Conservation (phyloP, 2,888 invertebrate species). For the Drosophila robusta region DNA sequence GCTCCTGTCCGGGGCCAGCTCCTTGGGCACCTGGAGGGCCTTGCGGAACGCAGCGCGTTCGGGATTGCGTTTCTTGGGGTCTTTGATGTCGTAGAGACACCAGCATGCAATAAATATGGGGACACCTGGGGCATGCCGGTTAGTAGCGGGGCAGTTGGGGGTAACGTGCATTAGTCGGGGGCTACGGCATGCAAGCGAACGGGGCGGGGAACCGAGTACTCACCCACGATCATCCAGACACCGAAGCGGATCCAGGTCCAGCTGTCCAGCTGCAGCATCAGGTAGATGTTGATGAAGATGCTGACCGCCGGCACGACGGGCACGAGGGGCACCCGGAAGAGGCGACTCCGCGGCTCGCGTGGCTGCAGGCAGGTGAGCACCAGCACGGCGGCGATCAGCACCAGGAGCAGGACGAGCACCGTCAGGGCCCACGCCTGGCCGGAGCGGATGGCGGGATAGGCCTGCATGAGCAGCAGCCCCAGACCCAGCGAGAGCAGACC, state of each 20-base stretch:
- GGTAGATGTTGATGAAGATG: conserved; percentile 92
- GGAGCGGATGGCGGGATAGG: conserved; percentile 66
- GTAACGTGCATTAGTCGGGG: conserved; percentile 62
- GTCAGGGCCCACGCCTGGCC: conserved; percentile 78
- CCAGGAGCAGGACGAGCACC: conserved; percentile 61
- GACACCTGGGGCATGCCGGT: conserved; percentile 72
- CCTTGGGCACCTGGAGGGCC: conserved; percentile 40
- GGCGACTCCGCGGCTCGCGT: conserved; percentile 68
- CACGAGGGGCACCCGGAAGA: conserved; percentile 91
- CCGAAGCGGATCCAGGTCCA: conserved; percentile 94
- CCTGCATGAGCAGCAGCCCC: conserved; percentile 79
- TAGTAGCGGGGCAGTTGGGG: conserved; percentile 28
- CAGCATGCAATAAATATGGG: conserved; percentile 82
- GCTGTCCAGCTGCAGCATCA: conserved; percentile 92
- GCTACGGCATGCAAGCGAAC: conserved; percentile 44
- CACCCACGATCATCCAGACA: conserved; percentile 93
- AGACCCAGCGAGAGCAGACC: conserved; percentile 79
- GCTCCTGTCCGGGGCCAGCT: neutral
- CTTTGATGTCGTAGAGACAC: conserved; percentile 78
- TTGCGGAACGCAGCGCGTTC: conserved; percentile 66
- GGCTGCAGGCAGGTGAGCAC: conserved; percentile 83
- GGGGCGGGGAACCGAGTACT: conserved; percentile 76
- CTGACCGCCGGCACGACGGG: conserved; percentile 93
- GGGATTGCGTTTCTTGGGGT: conserved; percentile 69
- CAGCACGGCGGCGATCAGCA: conserved; percentile 66